Conservation (phyloP, 2,797 vertebrate species). For the Urophycis tenuis region DNA sequence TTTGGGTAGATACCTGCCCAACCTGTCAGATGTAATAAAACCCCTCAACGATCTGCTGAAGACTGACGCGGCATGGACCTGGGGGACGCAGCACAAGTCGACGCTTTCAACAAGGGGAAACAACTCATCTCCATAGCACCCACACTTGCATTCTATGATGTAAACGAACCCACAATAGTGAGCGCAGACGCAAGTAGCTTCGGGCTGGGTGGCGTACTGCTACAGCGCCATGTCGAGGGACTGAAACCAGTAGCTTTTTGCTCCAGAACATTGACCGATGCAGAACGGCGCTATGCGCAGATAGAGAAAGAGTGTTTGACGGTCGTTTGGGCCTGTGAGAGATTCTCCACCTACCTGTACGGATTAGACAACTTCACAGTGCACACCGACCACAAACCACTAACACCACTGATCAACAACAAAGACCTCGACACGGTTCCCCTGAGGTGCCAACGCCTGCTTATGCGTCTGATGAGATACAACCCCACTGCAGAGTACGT, state of each 20-base stretch:
- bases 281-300: no score
- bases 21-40: no score
- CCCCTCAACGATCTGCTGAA: constrained; percentile 20
- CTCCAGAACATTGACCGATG: background rate
- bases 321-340: no score
- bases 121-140: background rate
- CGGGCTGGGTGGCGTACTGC: no score
- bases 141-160: no score
- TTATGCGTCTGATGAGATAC: no score
- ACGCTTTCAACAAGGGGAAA: background rate
- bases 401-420: background rate
- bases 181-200: no score
- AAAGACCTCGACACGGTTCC: no score
- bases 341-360: constrained; percentile 6
- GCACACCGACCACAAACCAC: background rate
- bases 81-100: background rate
- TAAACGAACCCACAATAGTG: no score
- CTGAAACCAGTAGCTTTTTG: background rate
- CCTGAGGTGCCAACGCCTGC: no score
- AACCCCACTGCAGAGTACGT: no score
- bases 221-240: background rate
- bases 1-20: constrained; percentile 19
- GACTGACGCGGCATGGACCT: background rate
- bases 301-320: no score
- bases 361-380: background rate